phyloP scores from a whole-genome alignment of 2,888 invertebrate genomes.

The Octodonta nipae region DNA sequence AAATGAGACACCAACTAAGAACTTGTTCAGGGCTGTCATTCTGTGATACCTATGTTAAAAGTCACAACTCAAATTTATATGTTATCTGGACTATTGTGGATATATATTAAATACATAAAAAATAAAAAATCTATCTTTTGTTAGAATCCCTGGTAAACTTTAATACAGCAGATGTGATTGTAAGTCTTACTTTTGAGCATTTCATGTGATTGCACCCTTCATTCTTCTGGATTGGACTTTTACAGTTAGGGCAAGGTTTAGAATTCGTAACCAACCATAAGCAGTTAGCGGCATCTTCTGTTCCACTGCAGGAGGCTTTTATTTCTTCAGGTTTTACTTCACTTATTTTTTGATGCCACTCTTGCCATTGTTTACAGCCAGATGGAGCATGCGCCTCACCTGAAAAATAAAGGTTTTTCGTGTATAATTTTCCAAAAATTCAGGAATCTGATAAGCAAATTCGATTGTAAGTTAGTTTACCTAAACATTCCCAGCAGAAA shows the following conservation, averaged over 20 bases:
- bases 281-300: conserved; percentile 49
- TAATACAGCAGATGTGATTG: no score
- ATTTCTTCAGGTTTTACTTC: conserved; percentile 52
- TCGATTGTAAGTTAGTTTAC: no score
- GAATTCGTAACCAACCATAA: conserved; percentile 57
- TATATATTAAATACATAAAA: no score
- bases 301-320: conserved; percentile 39
- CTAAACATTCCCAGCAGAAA: conserved; percentile 51
- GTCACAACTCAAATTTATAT: no score
- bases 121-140: no score
- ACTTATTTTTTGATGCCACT: conserved; percentile 43
- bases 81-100: no score
- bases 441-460: conserved; percentile 2
- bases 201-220: conserved; percentile 64
- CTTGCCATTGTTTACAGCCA: conserved; percentile 49
- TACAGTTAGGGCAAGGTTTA: conserved; percentile 57
- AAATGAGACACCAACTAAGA: no score
- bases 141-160: no score
- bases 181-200: conserved; percentile 47
- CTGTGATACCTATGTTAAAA: no score
- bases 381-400: conserved; percentile 54
- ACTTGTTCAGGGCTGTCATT: no score
- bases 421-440: neutral
- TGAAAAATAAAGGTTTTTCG: conserved; percentile 9
- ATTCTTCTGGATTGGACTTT: conserved; percentile 57